Evolutionary conservation across 2,113 vertebrate genomes (phyloP), one percentile per base, ranked within the genome.

Genomic region (Rhombomys opimus): DNA sequence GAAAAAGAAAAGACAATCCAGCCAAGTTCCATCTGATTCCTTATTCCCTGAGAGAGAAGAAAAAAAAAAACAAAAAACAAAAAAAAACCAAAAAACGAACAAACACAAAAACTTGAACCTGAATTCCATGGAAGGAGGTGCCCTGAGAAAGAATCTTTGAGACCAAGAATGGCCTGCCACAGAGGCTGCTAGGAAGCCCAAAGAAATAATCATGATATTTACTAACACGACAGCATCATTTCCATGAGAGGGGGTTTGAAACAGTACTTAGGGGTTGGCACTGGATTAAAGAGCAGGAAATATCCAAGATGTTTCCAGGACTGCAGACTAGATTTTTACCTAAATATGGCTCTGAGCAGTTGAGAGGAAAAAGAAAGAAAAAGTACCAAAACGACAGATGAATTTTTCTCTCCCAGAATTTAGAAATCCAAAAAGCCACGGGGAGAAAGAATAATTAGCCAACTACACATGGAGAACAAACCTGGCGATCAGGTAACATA

Each of bases 241-340:
- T 30, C 50, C 78, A n/a, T 52, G 78, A 84, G 95, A 91, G 8
- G 41, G 17, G 46, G 72, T 15, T 38, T 41, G n/a, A 25, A 50
- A 54, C 54, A 70, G 70, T 65, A 57, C 54, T 82, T 68, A 87
- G 32, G 65, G 65, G 32, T 7, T 96, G 72, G 80, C 93, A 63
- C 5, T 72, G 38, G 57, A 73, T 96, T 70, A 95, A 97, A 97
- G 75, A 91, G 93, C 52, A 89, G 67, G 46, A 93, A 93, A 81
- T 77, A 95, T 57, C 57, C 46, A 94, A 89, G 57, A 72, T 92
- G 63, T 35, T 84, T 93, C 77, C 22, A 68, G 85, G 68, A 88
- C 57, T 52, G 78, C 30, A 68, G 84, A 93, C 89, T 20, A 97
- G 25, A 95, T n/a, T 95, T 70, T 91, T 87, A 94, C 35, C 38